Evolutionary conservation across 2,113 vertebrate species (phyloP), one percentile per base, ranked within the genome.

Genomic region (Dissostichus mawsoni): DNA sequence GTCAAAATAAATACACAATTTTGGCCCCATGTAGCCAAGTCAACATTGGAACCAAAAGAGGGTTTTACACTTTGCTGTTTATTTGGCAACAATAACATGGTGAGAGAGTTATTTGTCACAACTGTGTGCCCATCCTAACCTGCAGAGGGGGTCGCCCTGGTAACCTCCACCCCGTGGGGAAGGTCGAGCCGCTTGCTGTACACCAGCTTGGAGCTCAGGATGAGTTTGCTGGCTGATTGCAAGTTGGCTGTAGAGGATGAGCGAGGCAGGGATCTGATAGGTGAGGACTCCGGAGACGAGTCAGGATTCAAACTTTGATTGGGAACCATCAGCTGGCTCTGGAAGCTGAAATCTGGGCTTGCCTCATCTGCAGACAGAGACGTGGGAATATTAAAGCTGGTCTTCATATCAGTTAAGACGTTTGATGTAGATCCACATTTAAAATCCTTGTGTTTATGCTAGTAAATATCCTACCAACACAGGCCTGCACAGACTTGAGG

Each of bases 141-240:
- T 95, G 98, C 98, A 68, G 98, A 99, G 52, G 98, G 98, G 11
- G 98, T 99, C 52, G 98, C 97, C 89, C 98, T 95, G 82, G 98
- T 94, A 72, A 99, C 96, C 95, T 99, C 97, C 78, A 99, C 96
- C 67, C 96, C 96, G 59, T 92, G 76, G 17, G 98, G 98, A 59
- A 99, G 95, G 86, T 98, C 96, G 47, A 99, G 92, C 16, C 95
- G 95, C 58, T 96, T 96, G 92, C 96, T 98, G 75, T 97, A 99
- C 14, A 99, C 97, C 68, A 99, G 95, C 80, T 92, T 96, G 75
- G 98, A 99, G 90, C 95, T 98, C 92, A 99, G 94, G 92, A 99
- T 99, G 80, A 99, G 96, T 94, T 98, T 99, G 94, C 98, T 99
- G 56, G 98, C 98, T 69, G 98, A 98, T 81, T 99, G 98, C 78